Conservation (phyloP, 2,113 vertebrate species). For the Sphaerodactylus townsendi region DNA sequence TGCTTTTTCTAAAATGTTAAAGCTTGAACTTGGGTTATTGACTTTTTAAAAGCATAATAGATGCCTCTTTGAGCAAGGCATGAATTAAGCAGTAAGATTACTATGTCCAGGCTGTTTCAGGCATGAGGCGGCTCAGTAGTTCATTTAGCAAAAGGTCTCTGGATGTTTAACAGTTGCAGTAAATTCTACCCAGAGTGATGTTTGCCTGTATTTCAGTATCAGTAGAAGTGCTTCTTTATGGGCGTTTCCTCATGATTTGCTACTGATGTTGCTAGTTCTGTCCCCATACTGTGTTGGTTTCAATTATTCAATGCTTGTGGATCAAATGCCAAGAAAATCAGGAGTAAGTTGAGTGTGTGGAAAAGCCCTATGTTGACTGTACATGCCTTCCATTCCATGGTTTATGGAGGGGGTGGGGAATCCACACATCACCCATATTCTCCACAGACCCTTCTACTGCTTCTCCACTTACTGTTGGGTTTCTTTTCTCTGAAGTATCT, state of each 20-base stretch:
- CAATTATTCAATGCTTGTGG: not conserved
- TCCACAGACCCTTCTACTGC: not conserved
- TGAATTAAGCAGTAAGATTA: not conserved
- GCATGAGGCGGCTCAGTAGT: conserved; percentile 49
- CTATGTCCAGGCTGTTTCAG: conserved; percentile 52
- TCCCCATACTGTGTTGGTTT: not conserved
- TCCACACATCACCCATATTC: not conserved
- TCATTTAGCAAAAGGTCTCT: conserved; percentile 3
- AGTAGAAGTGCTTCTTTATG: not conserved
- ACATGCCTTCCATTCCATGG: not conserved
- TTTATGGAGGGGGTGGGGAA: not conserved
- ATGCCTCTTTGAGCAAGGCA: conserved; percentile 16
- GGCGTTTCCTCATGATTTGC: not conserved
- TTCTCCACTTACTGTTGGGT: conserved; percentile 6
- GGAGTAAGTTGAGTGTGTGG: no score
- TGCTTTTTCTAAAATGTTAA: not conserved
- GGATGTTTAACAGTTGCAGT: conserved; percentile 47
- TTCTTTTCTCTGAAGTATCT: not conserved
- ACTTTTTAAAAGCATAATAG: not conserved
- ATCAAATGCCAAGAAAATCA: no score
- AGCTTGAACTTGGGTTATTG: not conserved
- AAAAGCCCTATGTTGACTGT: no score
- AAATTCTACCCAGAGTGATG: conserved; percentile 19
- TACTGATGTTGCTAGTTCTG: no score
- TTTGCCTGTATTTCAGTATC: not conserved